Base-by-base conservation (phyloP, 2,113 vertebrate species). In the Pao palembangensis region DNA sequence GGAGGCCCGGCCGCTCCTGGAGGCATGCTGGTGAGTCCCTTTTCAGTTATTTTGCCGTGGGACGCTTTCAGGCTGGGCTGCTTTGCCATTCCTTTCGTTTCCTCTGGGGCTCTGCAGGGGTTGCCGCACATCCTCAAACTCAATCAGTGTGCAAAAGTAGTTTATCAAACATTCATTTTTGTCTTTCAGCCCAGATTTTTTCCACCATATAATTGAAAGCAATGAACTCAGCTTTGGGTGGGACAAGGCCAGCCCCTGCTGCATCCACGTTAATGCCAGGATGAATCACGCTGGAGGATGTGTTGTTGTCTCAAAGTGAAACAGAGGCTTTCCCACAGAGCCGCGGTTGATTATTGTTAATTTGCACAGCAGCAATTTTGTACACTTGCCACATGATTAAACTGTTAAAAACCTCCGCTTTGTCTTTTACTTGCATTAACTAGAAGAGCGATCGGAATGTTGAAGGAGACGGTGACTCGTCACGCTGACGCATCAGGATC, bases 101-200 rank as follows among this genome's bases (percentile, higher is more conserved):
- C 25, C 0, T 76, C 62, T 65, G 64, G 43, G 67, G 53, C 61
- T 79, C 78, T 75, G 73, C 70, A 65, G 61, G 52, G 51, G 21
- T 63, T 63, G 65, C 50, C 51, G 60, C 64, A 25, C 50, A 69
- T 66, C 38, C 54, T 56, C 13, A 52, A 58, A 1, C 31, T 20
- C n/a, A 44, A 46, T 34, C 48, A 50, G 51, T 64, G 34, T 68
- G 49, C 51, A 67, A 65, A 52, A 47, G 16, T 49, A 69, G 59
- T 76, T 28, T 68, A 75, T 76, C 58, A 77, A 80, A 81, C 71
- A 68, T 84, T 55, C 87, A 79, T 90, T 90, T 61, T 91, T 92
- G 81, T 92, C 72, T 92, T 92, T 85, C 91, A 92, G 91, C 90
- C 90, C 69, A 85, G 82, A 80, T 70, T 82, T 86, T 83, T 90